These are phyloP conservation scores for Hydractinia symbiolongicarpus DNA, from an alignment of 30 jellyfish, hydroid and myxozoan genomes.

Conservation along the genomic window DNA sequence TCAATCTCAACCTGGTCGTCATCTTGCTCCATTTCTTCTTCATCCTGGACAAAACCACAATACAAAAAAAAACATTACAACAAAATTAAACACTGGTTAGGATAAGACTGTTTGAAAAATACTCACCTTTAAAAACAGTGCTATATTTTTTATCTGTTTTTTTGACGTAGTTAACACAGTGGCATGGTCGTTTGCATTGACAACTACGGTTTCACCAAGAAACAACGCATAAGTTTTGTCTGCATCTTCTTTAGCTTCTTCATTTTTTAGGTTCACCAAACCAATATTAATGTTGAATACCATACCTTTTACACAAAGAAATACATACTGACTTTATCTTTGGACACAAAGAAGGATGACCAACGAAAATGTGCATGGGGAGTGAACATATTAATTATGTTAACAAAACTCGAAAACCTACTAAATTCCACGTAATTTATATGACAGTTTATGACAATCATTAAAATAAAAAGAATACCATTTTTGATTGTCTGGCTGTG, in stretches of 20 bases:
- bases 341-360: not conserved
- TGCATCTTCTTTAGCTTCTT: slow-evolving; percentile 74
- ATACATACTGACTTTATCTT: not conserved
- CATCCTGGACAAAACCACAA: slow-evolving; percentile 50
- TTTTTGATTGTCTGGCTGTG: slow-evolving; percentile 32
- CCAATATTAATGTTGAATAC: slow-evolving; percentile 79
- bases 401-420: too few relatives aligned
- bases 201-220: slow-evolving; percentile 91
- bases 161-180: slow-evolving; percentile 86
- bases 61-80: not conserved
- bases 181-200: slow-evolving; percentile 89
- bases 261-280: slow-evolving; percentile 65
- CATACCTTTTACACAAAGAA: slow-evolving; percentile 64
- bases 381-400: too few relatives aligned
- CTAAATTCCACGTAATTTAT: too few relatives aligned
- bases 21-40: slow-evolving; percentile 80
- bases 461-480: slow-evolving; percentile 38
- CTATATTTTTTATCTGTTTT: slow-evolving; percentile 87
- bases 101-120: not conserved
- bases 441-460: not conserved
- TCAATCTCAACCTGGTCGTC: slow-evolving; percentile 67
- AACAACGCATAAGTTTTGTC: slow-evolving; percentile 72
- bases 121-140: slow-evolving; percentile 82
- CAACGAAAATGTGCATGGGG: not conserved
- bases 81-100: not conserved